Evolutionary conservation across 2,888 invertebrate species (phyloP).

Genomic region (Clanis bilineata): DNA sequence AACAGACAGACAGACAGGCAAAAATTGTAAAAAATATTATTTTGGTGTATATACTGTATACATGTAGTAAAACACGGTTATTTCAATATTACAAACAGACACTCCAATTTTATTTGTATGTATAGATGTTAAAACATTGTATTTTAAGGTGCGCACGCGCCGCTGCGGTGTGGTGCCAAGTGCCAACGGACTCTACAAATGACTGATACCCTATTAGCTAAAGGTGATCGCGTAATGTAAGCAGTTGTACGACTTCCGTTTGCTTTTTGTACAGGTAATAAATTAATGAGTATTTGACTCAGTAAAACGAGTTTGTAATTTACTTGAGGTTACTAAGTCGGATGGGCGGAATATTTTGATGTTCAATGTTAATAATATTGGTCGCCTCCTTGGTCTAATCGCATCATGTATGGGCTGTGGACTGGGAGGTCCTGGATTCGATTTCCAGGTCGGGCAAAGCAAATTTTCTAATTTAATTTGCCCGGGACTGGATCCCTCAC

Average conservation of each 20-base stretch:
- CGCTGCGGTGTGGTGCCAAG: neutral
- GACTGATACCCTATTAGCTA: constrained; percentile 7
- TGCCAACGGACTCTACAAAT: constrained; percentile 1
- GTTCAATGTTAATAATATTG: too few species aligned
- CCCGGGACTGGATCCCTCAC: too few species aligned
- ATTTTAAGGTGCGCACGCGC: constrained; percentile 4
- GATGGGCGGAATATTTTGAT: neutral
- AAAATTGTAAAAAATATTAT: too few species aligned
- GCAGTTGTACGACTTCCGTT: constrained; percentile 22
- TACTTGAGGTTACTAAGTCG: neutral
- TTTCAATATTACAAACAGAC: too few species aligned
- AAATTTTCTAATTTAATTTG: too few species aligned
- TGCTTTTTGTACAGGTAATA: neutral
- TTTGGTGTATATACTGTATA: too few species aligned
- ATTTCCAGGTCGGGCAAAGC: too few species aligned
- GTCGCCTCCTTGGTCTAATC: too few species aligned
- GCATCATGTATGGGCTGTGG: too few species aligned
- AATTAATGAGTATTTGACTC: neutral
- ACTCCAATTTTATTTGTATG: neutral
- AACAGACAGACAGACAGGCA: too few species aligned
- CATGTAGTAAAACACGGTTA: too few species aligned
- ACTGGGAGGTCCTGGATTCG: too few species aligned
- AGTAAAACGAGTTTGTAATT: neutral
- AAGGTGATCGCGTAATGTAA: constrained; percentile 21
- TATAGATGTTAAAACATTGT: neutral